phyloP scores from a whole-genome alignment of 37 sponge, comb jelly and placozoan species.

The Diacarnus erythraeanus region DNA sequence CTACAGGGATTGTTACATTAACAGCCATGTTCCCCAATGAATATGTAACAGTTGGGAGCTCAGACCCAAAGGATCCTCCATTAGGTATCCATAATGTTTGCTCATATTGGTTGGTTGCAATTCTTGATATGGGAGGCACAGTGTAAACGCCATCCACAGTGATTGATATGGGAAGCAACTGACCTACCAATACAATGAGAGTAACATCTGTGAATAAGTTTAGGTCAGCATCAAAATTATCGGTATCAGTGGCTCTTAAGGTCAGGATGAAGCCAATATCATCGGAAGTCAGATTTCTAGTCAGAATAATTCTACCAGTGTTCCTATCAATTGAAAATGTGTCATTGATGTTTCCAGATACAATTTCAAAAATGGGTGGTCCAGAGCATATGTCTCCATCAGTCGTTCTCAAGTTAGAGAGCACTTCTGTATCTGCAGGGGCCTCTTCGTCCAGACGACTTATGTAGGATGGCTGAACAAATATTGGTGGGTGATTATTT shows the following conservation, averaged over 20 bases:
- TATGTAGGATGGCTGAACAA: slow-evolving; percentile 69
- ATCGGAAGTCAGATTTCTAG: slow-evolving; percentile 33
- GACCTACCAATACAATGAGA: slow-evolving; percentile 54
- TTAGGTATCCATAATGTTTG: slow-evolving; percentile 64
- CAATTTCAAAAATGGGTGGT: slow-evolving; percentile 35
- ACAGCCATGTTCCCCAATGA: slow-evolving; percentile 38
- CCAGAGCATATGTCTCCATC: slow-evolving; percentile 73
- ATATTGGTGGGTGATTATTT: slow-evolving; percentile 64
- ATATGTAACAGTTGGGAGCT: slow-evolving; percentile 15
- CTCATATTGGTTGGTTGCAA: slow-evolving; percentile 35
- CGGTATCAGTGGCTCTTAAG: slow-evolving; percentile 57
- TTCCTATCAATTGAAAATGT: slow-evolving; percentile 52
- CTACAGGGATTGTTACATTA: slow-evolving; percentile 8
- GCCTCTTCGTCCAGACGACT: slow-evolving; percentile 39
- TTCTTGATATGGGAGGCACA: slow-evolving; percentile 52
- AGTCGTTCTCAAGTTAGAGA: slow-evolving; percentile 37
- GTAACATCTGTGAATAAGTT: slow-evolving; percentile 19
- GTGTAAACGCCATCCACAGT: slow-evolving; percentile 39
- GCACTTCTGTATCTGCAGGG: slow-evolving; percentile 33
- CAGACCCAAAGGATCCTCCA: slow-evolving; percentile 8
- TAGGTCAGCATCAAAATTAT: slow-evolving; percentile 13
- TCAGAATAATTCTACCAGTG: slow-evolving; percentile 55
- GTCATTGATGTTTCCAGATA: slow-evolving; percentile 38
- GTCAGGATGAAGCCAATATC: slow-evolving; percentile 56
- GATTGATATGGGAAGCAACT: slow-evolving; percentile 61